Percentiles rank a stretch among this genome's conserved stretches.
phyloP scores from a whole-genome alignment of 2,113 vertebrate genomes.

The Alectura lathami region DNA sequence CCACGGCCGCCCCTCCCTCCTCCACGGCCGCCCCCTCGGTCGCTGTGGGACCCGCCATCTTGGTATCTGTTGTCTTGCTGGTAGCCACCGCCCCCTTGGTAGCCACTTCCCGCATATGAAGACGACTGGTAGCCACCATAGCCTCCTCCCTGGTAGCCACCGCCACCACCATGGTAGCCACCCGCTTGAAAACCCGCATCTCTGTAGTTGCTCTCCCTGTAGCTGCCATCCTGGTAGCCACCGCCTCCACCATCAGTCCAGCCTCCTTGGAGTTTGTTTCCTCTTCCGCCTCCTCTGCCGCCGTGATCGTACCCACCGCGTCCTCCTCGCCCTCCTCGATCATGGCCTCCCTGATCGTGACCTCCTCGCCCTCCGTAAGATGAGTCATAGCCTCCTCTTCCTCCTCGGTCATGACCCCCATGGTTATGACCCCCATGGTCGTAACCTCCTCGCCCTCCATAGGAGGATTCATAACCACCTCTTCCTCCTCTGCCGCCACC shows the following conservation, averaged over 20 bases:
- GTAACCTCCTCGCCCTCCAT: conserved; percentile 72
- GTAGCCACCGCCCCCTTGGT: conserved; percentile 78
- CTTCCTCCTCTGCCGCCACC: conserved; percentile 85
- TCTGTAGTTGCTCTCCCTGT: conserved; percentile 80
- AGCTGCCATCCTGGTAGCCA: conserved; percentile 75
- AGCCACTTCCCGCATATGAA: conserved; percentile 78
- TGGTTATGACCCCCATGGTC: conserved; percentile 65
- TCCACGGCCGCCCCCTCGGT: conserved; percentile 79
- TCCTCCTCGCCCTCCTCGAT: conserved; percentile 79
- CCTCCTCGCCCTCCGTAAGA: conserved; percentile 87
- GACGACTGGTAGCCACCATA: conserved; percentile 78
- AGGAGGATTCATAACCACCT: conserved; percentile 72
- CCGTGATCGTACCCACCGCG: conserved; percentile 83
- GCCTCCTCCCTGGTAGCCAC: conserved; percentile 80
- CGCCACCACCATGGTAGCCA: conserved; percentile 77
- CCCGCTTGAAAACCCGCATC: conserved; percentile 78
- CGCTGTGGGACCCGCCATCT: conserved; percentile 82
- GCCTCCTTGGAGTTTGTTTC: conserved; percentile 86
- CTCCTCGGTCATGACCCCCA: conserved; percentile 66
- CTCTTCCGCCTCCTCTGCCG: conserved; percentile 80
- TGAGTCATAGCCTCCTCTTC: conserved; percentile 82
- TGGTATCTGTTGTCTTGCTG: conserved; percentile 86
- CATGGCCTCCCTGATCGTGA: conserved; percentile 76
- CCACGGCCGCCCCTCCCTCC: conserved; percentile 80
- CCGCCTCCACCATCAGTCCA: conserved; percentile 86